Conservation (phyloP, 1,140 invertebrate genomes). For the Drosophila setifemur region DNA sequence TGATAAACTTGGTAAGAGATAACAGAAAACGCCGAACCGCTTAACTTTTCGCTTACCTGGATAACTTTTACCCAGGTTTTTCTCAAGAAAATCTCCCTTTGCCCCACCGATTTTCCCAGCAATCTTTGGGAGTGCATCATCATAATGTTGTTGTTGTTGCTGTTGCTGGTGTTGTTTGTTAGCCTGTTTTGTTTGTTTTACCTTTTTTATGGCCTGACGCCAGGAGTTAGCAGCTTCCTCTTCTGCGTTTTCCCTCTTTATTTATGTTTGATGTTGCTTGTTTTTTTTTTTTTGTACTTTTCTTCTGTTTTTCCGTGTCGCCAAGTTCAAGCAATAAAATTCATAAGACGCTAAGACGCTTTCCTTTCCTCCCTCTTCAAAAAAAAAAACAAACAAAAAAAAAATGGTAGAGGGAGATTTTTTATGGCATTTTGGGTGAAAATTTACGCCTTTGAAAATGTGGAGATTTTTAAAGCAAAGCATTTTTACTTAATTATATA, state of each 20-base stretch:
- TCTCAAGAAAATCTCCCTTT: no score
- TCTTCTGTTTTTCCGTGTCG: conserved; percentile 14
- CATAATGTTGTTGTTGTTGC: background rate
- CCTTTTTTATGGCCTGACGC: conserved; percentile 28
- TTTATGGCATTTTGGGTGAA: background rate
- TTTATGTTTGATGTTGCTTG: conserved; percentile 4
- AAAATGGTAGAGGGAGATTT: background rate
- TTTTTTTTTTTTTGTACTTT: conserved; percentile 2
- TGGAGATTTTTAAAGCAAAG: background rate
- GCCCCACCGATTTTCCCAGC: background rate
- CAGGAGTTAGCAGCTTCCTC: conserved; percentile 22
- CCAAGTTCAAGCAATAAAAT: conserved; percentile 32
- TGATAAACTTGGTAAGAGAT: conserved; percentile 8
- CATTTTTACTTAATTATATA: background rate
- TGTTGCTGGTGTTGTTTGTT: conserved; percentile 22
- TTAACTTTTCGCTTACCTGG: background rate
- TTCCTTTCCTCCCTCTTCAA: background rate
- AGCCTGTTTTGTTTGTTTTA: conserved; percentile 30
- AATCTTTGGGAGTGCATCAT: background rate
- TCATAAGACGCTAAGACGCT: conserved; percentile 2
- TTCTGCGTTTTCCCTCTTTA: background rate
- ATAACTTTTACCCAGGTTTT: background rate
- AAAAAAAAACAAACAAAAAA: no score
- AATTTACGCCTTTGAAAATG: conserved; percentile 10
- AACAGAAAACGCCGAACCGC: background rate